phyloP scores from a whole-genome alignment of 2,888 invertebrate genomes.

The Galerucella calmariensis region DNA sequence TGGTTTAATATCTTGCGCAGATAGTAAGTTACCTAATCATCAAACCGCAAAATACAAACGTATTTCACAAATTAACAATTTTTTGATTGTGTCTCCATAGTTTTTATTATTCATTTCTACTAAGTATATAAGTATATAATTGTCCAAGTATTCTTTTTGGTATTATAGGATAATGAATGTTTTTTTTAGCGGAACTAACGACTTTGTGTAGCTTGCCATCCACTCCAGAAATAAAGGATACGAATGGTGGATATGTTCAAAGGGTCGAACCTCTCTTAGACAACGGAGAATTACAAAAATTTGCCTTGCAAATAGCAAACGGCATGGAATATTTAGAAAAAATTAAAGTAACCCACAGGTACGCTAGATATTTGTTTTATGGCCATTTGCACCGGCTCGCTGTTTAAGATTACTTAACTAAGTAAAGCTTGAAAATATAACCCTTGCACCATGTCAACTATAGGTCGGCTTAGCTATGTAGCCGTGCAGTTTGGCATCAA shows the following conservation, averaged over 20 bases:
- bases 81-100: not conserved
- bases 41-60: not conserved
- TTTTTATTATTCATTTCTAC: not conserved
- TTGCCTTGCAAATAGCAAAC: conserved; percentile 81
- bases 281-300: conserved; percentile 72
- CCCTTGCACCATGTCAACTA: too few relatives aligned
- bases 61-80: not conserved
- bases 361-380: conserved; percentile 39
- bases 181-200: conserved; percentile 40
- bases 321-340: conserved; percentile 84
- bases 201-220: conserved; percentile 27
- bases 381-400: too few relatives aligned
- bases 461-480: too few relatives aligned
- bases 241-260: conserved; percentile 9
- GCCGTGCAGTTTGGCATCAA: too few relatives aligned
- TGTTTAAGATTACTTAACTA: too few relatives aligned
- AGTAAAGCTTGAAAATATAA: too few relatives aligned
- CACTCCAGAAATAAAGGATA: conserved; percentile 22
- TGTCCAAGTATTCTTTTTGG: too few relatives aligned
- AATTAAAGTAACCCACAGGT: conserved; percentile 78
- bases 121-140: too few relatives aligned
- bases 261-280: conserved; percentile 52
- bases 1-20: conserved; percentile 34
- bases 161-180: not conserved
- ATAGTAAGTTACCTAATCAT: conserved; percentile 37